phyloP scores from a whole-genome alignment of 2,113 vertebrate species.

The Plotosus lineatus region DNA sequence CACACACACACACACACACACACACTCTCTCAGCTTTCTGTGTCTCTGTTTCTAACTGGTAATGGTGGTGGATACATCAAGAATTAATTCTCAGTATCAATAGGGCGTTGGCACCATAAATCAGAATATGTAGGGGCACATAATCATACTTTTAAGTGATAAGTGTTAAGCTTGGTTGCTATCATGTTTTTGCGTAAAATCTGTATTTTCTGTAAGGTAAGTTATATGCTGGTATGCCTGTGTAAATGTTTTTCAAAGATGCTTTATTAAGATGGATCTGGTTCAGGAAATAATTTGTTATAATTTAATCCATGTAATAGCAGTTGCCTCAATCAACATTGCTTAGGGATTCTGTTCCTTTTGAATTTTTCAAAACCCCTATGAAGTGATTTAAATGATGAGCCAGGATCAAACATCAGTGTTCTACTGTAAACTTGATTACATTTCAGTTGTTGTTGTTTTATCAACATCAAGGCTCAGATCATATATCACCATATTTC shows the following conservation, averaged over 20 bases:
- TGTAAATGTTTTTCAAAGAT: background rate
- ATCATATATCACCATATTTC: background rate
- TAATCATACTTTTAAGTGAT: slow-evolving; percentile 44
- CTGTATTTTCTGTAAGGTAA: background rate
- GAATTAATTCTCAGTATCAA: slow-evolving; percentile 42
- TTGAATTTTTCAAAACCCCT: too few species aligned
- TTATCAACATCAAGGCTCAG: background rate
- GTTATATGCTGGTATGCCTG: background rate
- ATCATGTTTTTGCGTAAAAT: slow-evolving; percentile 4
- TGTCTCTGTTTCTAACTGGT: slow-evolving; percentile 31
- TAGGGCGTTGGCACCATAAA: slow-evolving; percentile 31
- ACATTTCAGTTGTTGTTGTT: background rate
- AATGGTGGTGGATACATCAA: slow-evolving; percentile 49
- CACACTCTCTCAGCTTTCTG: background rate
- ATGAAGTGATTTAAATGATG: background rate
- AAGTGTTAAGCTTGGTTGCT: slow-evolving; percentile 12
- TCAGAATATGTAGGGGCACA: slow-evolving; percentile 39
- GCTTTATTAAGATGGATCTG: slow-evolving; percentile 17
- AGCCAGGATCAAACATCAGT: background rate
- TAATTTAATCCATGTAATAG: slow-evolving; percentile 7
- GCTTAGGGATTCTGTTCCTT: background rate
- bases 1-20: too few species aligned
- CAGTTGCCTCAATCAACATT: background rate
- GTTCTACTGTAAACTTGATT: background rate
- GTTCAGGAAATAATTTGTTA: slow-evolving; percentile 15